Base-by-base conservation (phyloP, 2,888 invertebrate species). In the Pyrgus malvae region DNA sequence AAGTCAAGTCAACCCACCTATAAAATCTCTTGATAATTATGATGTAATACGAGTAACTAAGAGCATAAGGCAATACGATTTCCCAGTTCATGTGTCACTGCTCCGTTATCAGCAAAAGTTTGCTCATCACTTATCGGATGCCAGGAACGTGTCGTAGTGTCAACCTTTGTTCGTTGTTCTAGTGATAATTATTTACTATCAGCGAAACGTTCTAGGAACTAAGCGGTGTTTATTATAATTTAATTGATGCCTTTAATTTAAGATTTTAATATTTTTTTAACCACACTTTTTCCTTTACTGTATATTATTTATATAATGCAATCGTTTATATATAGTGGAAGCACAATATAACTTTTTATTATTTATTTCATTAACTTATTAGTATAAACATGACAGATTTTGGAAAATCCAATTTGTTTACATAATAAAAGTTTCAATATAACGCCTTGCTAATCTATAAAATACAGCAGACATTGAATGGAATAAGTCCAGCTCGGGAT, bases 71-170 rank as follows among this genome's bases (percentile, higher is more conserved):
- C 11, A 19, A 27, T 31, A 19, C 8, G 19, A 31, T 29, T 31
- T 44, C 44, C 44, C 29, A 29, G 44, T 29, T 44, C 44, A 31
- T 19, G 9, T 11, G 44, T 44, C 44, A 29, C 6, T 44, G 44
- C 17, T 19, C 29, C n/a, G 17, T 16, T 44, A 23, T 23, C 23
- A 19, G 11, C 21, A 5, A 19, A 40, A 11, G 11, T 23, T 44
- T 44, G 29, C 19, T 27, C 7, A 27, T 27, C 8, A 27, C n/a
- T 14, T 40, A 40, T 12, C 21, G n/a, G 16, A 27, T 6, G 5
- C 29, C 5, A 5, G 3, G 29, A 29, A 29, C 29, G 29, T 44
- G 17, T 29, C 29, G 19, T 16, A 17, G 19, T 40, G 11, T 23
- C 23, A 40, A 40, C 40, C 40, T 40, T 40, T 40, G 40, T 40